Evolutionary conservation across 1,140 invertebrate genomes (phyloP).

Genomic region (Megalonaias nervosa): DNA sequence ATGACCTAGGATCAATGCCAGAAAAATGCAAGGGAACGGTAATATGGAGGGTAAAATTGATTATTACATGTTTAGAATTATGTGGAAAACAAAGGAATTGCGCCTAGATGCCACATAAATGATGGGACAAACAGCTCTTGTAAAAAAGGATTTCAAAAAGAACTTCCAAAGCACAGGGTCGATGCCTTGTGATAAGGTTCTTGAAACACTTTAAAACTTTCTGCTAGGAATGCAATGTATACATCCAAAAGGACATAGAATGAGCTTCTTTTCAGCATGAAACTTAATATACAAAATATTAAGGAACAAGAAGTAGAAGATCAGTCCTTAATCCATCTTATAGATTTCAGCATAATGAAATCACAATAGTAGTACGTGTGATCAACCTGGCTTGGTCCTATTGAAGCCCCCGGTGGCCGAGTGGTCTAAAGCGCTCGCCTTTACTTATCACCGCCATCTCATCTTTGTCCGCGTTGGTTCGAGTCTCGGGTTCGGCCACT

Average conservation of each 20-base stretch:
- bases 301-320: constrained; percentile 29
- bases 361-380: no score
- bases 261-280: constrained; percentile 30
- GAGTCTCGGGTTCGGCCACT: no score
- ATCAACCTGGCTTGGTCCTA: no score
- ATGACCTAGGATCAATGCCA: no score
- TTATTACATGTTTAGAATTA: constrained; percentile 8
- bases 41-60: no score
- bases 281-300: constrained; percentile 24
- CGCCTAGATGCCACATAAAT: constrained; percentile 23
- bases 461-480: no score
- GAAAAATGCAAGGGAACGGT: no score
- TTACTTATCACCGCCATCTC: no score
- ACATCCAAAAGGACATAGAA: constrained; percentile 41
- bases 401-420: no score
- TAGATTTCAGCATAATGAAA: constrained; percentile 29
- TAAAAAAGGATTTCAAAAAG: constrained; percentile 43
- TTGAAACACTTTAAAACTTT: constrained; percentile 30
- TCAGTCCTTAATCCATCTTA: constrained; percentile 32
- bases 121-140: constrained; percentile 19
- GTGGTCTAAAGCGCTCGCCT: no score
- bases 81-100: constrained; percentile 31
- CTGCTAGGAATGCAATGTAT: constrained; percentile 35
- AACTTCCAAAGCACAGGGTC: constrained; percentile 24
- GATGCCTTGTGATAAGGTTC: constrained; percentile 22